Base-by-base conservation (phyloP, 2,888 invertebrate genomes). In the Eretmocerus hayati region DNA sequence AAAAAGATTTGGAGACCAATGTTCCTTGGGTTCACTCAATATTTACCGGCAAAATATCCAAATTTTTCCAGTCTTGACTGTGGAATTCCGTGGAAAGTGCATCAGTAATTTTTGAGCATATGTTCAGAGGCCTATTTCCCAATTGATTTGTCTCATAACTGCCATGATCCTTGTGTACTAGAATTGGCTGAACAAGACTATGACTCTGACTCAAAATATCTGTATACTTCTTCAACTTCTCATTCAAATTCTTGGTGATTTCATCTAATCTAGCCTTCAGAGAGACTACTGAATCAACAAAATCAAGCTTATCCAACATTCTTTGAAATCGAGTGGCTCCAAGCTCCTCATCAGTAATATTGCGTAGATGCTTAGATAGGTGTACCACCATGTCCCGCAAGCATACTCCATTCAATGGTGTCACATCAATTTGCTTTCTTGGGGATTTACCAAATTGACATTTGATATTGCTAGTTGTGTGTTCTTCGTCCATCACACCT, bases 351-450 rank as follows among this genome's bases (percentile, higher is more conserved):
- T 66, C 62, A 19, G 60, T 60, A 16, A 67, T 59, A 2, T 56
- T 50, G 1, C 57, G 57, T 19, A 64, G 47, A 32, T 53, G 52
- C 20, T 63, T 62, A 2, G 71, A 70, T 16, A 71, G 47, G 15
- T 60, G 60, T n/a, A 58, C 36, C 4, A 67, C 66, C 31, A 67
- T 64, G 36, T 71, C 68, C 42, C 65, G 60, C n/a, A 71, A 53
- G 46, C 69, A 71, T 49, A 63, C 64, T 22, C 70, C 71, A 33
- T 61, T 62, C 9, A 71, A 50, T 11, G 69, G 65, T 46, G 62
- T 61, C 2, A 65, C 66, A 39, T 65, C 62, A 31, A 70, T 65
- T 50, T 71, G 71, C 36, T 71, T 71, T 6, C 68, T 59, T 4
- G 61, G 43, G 0, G 65, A 59, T 43, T 62, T 67, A n/a, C 59